Conservation (phyloP, 2,888 invertebrate species). For the Hemithea aestivaria region DNA sequence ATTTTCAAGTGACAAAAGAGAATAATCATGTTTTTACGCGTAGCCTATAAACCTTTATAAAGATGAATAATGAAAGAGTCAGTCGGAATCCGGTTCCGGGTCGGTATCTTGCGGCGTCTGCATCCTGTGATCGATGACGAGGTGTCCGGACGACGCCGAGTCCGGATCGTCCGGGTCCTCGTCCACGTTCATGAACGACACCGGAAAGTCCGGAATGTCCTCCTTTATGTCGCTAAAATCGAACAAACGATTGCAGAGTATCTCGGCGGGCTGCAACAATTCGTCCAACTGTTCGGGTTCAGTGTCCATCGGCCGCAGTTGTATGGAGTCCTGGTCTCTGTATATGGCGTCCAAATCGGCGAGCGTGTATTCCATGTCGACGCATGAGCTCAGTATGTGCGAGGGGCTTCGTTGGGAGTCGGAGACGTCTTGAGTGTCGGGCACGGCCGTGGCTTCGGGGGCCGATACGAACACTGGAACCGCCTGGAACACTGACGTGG, state of each 20-base stretch:
- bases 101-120: slow-evolving; percentile 16
- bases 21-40: too few species aligned
- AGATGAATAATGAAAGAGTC: too few species aligned
- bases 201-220: slow-evolving; percentile 26
- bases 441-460: background rate
- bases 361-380: slow-evolving; percentile 48
- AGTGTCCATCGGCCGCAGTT: slow-evolving; percentile 10
- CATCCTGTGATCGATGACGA: slow-evolving; percentile 13
- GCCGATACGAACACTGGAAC: slow-evolving; percentile 38
- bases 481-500: slow-evolving; percentile 2
- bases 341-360: slow-evolving; percentile 55
- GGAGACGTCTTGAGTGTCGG: slow-evolving; percentile 61
- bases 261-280: slow-evolving; percentile 20
- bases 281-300: slow-evolving; percentile 13
- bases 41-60: too few species aligned
- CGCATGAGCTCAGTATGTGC: slow-evolving; percentile 44
- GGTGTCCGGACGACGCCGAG: slow-evolving; percentile 7
- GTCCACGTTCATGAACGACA: slow-evolving; percentile 25
- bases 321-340: slow-evolving; percentile 37
- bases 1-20: too few species aligned
- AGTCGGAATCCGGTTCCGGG: background rate
- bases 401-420: slow-evolving; percentile 89
- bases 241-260: slow-evolving; percentile 26
- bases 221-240: slow-evolving; percentile 18
- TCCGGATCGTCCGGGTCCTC: slow-evolving; percentile 18